Conservation (phyloP, 1,140 invertebrate genomes). For the Amyelois transitella region DNA sequence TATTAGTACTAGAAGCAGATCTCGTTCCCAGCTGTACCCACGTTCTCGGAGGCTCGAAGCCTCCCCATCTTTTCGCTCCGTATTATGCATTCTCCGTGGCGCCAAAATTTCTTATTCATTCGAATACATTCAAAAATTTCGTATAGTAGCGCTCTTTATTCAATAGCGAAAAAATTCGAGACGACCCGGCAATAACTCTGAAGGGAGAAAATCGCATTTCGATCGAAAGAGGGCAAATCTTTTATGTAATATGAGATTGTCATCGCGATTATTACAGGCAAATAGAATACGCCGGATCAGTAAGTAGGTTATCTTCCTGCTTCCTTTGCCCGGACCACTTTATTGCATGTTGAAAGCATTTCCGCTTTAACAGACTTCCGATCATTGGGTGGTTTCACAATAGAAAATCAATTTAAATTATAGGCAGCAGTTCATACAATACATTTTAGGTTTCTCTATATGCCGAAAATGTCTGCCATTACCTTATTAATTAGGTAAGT, state of each 20-base stretch:
- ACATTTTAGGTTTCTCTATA: too few species aligned
- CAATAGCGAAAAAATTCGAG: conserved; percentile 66
- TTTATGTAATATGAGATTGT: conserved; percentile 75
- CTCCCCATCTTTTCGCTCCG: conserved; percentile 10
- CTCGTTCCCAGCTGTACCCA: background rate
- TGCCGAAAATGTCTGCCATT: too few species aligned
- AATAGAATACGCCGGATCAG: conserved; percentile 73
- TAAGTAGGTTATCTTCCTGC: conserved; percentile 71
- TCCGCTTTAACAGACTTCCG: background rate
- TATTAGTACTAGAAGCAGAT: too few species aligned
- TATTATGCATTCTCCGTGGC: conserved; percentile 52
- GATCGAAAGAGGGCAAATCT: conserved; percentile 72
- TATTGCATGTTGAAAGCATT: conserved; percentile 52
- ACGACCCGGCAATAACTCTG: conserved; percentile 61
- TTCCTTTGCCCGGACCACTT: conserved; percentile 64
- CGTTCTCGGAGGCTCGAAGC: conserved; percentile 1
- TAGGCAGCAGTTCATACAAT: too few species aligned
- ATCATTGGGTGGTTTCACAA: conserved; percentile 12
- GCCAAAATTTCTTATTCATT: conserved; percentile 68
- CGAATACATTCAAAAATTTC: conserved; percentile 65
- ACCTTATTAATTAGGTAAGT: too few species aligned
- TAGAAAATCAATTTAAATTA: too few species aligned
- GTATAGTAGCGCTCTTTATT: conserved; percentile 56
- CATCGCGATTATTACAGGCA: conserved; percentile 74
- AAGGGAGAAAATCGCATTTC: conserved; percentile 71